These are phyloP conservation scores for Montipora foliosa DNA, from an alignment of 64 coral and sea anemone species.

Conservation along the genomic window DNA sequence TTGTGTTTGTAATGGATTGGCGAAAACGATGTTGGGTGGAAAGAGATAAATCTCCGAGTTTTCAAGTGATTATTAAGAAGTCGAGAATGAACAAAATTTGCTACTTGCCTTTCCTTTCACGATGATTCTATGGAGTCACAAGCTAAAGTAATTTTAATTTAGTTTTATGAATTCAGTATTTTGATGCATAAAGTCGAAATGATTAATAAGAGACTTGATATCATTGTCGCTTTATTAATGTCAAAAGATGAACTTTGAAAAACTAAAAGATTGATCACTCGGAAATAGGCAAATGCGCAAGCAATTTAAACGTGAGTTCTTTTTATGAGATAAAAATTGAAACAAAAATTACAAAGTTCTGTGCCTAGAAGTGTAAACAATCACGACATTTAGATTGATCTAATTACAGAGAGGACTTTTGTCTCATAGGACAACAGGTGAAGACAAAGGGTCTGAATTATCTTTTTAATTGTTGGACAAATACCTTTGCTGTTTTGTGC, in stretches of 20 bases:
- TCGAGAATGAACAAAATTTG: no score
- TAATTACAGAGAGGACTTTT: conserved; percentile 12
- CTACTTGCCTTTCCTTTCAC: no score
- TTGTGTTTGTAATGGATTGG: no score
- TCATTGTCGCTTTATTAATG: neutral
- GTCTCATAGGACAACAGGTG: neutral
- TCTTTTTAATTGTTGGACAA: neutral
- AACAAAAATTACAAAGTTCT: neutral
- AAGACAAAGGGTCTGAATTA: neutral
- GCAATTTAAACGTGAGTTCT: no score
- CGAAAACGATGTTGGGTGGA: no score
- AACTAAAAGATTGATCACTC: neutral
- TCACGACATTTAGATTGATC: neutral
- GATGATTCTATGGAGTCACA: no score
- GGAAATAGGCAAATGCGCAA: no score
- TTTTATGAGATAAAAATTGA: neutral
- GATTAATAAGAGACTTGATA: neutral
- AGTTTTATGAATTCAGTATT: no score
- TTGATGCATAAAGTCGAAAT: neutral
- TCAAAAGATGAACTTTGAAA: neutral
- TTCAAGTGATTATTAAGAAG: neutral
- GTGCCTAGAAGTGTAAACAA: neutral
- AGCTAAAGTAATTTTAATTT: no score
- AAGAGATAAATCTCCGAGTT: neutral
- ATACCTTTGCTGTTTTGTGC: neutral